Evolutionary conservation across 2,797 vertebrate species (phyloP), one percentile per base, ranked within the genome.

Genomic region (Delichon dasypus): DNA sequence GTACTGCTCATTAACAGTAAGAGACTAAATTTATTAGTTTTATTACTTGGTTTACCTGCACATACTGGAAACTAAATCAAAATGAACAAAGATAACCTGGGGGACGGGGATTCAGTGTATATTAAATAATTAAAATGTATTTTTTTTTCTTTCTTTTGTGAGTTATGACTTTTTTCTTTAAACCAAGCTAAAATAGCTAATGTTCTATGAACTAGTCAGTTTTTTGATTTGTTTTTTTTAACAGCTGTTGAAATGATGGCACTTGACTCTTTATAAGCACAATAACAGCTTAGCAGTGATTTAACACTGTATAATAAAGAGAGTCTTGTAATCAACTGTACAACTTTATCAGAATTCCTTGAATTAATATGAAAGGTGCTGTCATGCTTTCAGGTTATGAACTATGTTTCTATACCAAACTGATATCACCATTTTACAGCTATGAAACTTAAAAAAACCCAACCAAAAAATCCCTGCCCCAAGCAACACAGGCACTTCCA

Each of bases 221-320:
- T 55, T 83, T 36, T 10, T 4, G 4, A 3, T 0, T 0, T 2
- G 48, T 81, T 0, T 0, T 2, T 53, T 81, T 72, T 54, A 51
- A 25, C 36, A 92, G 18, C 32, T 83, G 8, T 72, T 80, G 53
- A 88, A 76, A 57, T 71, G 21, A 42, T 87, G 53, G 5, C 20
- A 66, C 58, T 72, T 42, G 47, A 77, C 16, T 80, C 18, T 66
- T 34, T 60, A 11, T 71, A 58, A 64, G 62, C 47, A 72, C 13
- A 77, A 38, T 66, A 80, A 22, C 12, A 77, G 8, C 9, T 58
- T 74, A 47, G 67, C 10, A 51, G 6, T 78, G 34, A 58, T 90
- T 80, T 89, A 81, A 54, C 50, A 54, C 22, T 70, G 3, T 34
- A 15, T 53, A 48, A 66, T 36, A 48, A 47, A 84, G 13, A 82